These are phyloP conservation scores for Callaeas wilsoni DNA, from an alignment of 2,113 vertebrate genomes.

Conservation along the genomic window DNA sequence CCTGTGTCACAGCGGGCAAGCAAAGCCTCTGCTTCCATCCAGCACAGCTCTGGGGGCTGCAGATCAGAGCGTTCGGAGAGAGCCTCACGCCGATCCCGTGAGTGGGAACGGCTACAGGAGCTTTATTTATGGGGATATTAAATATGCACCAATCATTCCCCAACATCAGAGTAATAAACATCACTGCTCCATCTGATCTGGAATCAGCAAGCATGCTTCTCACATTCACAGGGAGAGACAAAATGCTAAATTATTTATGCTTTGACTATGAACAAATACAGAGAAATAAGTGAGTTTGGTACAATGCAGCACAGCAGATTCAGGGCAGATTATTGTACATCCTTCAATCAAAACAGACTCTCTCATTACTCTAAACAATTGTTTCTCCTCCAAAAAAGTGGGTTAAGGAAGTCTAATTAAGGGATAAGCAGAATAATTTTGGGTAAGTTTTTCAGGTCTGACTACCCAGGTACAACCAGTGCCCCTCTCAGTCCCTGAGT, in stretches of 20 bases:
- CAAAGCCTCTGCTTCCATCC: background rate
- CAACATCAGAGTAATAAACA: conserved; percentile 54
- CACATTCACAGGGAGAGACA: conserved; percentile 13
- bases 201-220: conserved; percentile 19
- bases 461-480: background rate
- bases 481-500: background rate
- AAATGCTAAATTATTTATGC: conserved; percentile 58
- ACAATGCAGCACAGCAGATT: conserved; percentile 10
- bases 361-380: background rate
- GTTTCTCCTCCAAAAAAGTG: background rate
- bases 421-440: background rate
- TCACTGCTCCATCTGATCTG: conserved; percentile 35
- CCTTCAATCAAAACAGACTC: conserved; percentile 1
- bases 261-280: conserved; percentile 45
- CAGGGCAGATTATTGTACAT: background rate
- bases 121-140: conserved; percentile 28
- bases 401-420: background rate
- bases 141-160: conserved; percentile 53
- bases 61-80: background rate
- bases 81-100: background rate
- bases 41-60: background rate
- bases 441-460: background rate
- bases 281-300: conserved; percentile 35
- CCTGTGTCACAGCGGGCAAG: background rate
- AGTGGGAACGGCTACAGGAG: background rate